phyloP scores from a whole-genome alignment of 1,140 invertebrate species.

The Zophobas morio region DNA sequence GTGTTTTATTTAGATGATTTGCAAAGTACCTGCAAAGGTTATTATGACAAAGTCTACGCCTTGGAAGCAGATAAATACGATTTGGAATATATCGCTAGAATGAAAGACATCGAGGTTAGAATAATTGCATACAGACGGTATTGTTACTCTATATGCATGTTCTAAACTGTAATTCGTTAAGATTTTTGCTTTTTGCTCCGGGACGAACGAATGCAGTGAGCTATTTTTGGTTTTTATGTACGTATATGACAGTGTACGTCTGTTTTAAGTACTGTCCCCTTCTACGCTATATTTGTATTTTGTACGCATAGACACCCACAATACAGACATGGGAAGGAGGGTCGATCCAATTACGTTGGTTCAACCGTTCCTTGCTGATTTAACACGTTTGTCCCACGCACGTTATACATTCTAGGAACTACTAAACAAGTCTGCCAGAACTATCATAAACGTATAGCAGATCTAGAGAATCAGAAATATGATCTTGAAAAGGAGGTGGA shows the following conservation, averaged over 20 bases:
- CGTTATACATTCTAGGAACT: conserved; percentile 55
- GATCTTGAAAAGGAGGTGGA: conserved; percentile 96
- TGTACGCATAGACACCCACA: conserved; percentile 21
- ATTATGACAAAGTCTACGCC: conserved; percentile 88
- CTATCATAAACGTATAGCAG: conserved; percentile 89
- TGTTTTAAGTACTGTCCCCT: conserved; percentile 1
- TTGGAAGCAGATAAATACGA: conserved; percentile 98
- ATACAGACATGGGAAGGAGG: conserved; percentile 17
- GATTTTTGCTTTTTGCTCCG: conserved; percentile 48
- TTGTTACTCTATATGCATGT: conserved; percentile 49
- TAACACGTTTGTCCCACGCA: conserved; percentile 17
- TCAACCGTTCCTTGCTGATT: conserved; percentile 19
- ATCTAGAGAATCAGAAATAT: conserved; percentile 95
- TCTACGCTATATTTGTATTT: conserved; percentile 36
- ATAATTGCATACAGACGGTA: conserved; percentile 40
- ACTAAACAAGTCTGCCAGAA: conserved; percentile 88
- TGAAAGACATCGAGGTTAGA: conserved; percentile 95
- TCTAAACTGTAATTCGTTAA: conserved; percentile 48
- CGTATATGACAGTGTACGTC: conserved; percentile 28
- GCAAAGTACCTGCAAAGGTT: conserved; percentile 86
- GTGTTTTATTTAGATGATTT: conserved; percentile 73
- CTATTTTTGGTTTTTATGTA: conserved; percentile 30
- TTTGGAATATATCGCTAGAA: conserved; percentile 97
- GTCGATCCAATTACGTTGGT: conserved; percentile 15
- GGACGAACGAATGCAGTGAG: conserved; percentile 44